Evolutionary conservation across 2,797 vertebrate genomes (phyloP).

Genomic region (Bucorvus abyssinicus): DNA sequence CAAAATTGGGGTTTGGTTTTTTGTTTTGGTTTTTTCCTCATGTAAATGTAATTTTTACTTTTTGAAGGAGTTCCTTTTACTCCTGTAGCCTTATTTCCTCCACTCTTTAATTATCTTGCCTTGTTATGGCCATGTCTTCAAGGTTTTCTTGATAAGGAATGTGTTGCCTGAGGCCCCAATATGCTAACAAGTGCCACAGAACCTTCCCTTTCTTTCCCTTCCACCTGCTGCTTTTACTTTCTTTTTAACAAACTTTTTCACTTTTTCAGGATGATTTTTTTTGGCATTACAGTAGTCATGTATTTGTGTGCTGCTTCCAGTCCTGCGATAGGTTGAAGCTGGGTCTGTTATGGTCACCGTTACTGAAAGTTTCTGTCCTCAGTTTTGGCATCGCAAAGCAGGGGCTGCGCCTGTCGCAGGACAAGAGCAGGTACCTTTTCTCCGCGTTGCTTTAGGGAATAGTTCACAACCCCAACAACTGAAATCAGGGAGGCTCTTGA

Average conservation of each 20-base stretch:
- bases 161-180: not conserved
- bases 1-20: too few species aligned
- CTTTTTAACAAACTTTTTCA: not conserved
- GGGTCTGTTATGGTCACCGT: accelerated
- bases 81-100: not conserved
- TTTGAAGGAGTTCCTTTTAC: not conserved
- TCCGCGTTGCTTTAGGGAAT: not conserved
- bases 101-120: not conserved
- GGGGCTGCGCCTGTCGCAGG: not conserved
- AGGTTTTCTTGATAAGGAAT: not conserved
- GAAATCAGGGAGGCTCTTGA: not conserved
- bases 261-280: not conserved
- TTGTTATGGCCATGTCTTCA: not conserved
- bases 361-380: not conserved
- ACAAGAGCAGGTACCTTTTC: not conserved
- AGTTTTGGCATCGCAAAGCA: not conserved
- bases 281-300: not conserved
- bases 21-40: not conserved
- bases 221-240: not conserved
- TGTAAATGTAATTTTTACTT: not conserved
- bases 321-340: not conserved
- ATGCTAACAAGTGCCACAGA: not conserved
- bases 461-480: not conserved
- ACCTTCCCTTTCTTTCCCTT: not conserved
- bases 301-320: not conserved